phyloP scores from a whole-genome alignment of 2,888 invertebrate genomes.

The Heterodera filipjevi region DNA sequence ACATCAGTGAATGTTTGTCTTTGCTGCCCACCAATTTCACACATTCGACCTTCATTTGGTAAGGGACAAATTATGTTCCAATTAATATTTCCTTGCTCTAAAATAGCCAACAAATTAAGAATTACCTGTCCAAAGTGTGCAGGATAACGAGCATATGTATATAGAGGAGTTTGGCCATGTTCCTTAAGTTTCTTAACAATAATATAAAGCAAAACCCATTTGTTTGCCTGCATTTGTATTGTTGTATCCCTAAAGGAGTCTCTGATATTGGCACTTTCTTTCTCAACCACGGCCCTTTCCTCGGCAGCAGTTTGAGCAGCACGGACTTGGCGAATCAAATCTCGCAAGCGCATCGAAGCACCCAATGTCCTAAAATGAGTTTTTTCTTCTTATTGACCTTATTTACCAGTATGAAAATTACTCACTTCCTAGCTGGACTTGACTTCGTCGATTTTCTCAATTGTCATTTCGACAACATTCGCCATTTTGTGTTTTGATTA shows the following conservation, averaged over 20 bases:
- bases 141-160: slow-evolving; percentile 99
- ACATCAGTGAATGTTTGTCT: slow-evolving; percentile 96
- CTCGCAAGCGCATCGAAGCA: slow-evolving; percentile 93
- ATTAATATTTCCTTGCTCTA: no score
- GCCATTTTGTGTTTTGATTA: slow-evolving; percentile 49
- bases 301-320: slow-evolving; percentile 97
- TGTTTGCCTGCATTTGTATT: slow-evolving; percentile 98
- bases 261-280: slow-evolving; percentile 97
- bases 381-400: no score
- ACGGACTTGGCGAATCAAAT: slow-evolving; percentile 88
- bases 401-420: background rate
- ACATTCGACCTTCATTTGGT: slow-evolving; percentile 80
- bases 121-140: slow-evolving; percentile 90
- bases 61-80: no score
- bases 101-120: background rate
- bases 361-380: slow-evolving; percentile 67
- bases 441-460: slow-evolving; percentile 65
- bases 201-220: no score
- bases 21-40: slow-evolving; percentile 86
- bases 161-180: slow-evolving; percentile 87
- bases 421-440: slow-evolving; percentile 63
- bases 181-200: no score
- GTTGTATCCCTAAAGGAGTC: slow-evolving; percentile 96
- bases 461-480: slow-evolving; percentile 64
- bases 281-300: slow-evolving; percentile 96